These are phyloP conservation scores for Philopotamus ludificatus DNA, from an alignment of 1,140 invertebrate genomes.

Conservation along the genomic window DNA sequence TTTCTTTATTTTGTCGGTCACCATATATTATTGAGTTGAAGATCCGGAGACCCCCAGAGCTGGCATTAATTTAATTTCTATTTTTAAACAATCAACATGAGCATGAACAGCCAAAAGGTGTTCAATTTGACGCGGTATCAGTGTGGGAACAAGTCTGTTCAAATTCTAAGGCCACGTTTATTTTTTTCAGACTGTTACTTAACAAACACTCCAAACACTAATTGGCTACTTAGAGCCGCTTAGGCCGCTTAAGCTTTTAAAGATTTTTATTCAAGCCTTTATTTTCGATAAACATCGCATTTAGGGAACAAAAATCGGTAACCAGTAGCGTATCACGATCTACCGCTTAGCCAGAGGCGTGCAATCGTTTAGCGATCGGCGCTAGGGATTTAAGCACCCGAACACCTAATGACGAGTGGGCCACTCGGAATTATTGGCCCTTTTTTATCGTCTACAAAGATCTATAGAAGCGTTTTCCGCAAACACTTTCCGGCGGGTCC, in stretches of 20 bases:
- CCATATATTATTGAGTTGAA: no score
- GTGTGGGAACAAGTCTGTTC: conserved; percentile 21
- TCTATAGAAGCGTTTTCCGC: no score
- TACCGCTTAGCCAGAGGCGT: no score
- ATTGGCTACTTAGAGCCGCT: conserved; percentile 14
- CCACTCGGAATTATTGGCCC: no score
- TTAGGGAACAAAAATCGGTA: neutral
- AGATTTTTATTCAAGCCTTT: neutral
- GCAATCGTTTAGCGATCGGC: no score
- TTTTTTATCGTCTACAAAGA: no score
- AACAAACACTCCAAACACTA: conserved; percentile 12
- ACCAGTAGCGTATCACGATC: neutral
- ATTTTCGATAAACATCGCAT: neutral
- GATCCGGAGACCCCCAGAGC: no score
- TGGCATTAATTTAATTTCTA: no score
- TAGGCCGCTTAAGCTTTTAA: neutral
- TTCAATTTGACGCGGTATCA: conserved; percentile 12
- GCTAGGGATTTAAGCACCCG: no score
- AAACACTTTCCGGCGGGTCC: no score
- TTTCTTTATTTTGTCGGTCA: no score
- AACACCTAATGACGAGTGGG: no score
- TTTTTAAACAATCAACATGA: neutral
- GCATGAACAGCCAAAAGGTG: neutral
- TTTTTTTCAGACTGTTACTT: neutral
- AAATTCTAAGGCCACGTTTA: neutral